Evolutionary conservation across 1,140 invertebrate species (phyloP).

Genomic region (Coelopa frigida): DNA sequence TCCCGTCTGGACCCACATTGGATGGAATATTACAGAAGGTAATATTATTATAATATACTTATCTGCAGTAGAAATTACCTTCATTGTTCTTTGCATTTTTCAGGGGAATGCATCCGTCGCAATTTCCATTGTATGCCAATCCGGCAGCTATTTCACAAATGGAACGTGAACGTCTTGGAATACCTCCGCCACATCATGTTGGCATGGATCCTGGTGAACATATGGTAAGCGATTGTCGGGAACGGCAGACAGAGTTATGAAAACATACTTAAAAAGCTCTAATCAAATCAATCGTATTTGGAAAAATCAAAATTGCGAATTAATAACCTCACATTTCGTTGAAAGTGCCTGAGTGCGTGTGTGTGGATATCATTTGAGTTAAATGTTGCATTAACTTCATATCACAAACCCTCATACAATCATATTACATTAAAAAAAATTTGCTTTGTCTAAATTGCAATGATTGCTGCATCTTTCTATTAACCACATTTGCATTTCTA

Average conservation of each 20-base stretch:
- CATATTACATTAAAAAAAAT: not conserved
- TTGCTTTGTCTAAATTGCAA: too few relatives aligned
- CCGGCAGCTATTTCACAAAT: conserved; percentile 68
- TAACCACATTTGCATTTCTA: not conserved
- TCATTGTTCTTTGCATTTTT: not conserved
- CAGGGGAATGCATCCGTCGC: conserved; percentile 52
- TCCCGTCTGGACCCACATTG: conserved; percentile 81
- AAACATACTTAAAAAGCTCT: too few relatives aligned
- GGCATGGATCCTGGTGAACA: conserved; percentile 52
- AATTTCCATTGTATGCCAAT: conserved; percentile 53
- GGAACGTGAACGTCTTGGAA: conserved; percentile 80
- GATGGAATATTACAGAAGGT: conserved; percentile 78
- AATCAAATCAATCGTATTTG: conserved; percentile 47
- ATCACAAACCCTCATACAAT: not conserved
- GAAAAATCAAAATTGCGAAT: conserved; percentile 24
- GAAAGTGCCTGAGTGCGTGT: conserved; percentile 9
- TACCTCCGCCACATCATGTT: conserved; percentile 57
- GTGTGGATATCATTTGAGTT: too few relatives aligned
- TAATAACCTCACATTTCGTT: conserved; percentile 14
- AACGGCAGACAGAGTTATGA: conserved; percentile 71
- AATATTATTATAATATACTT: conserved; percentile 44
- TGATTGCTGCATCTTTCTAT: too few relatives aligned
- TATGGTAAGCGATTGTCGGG: conserved; percentile 53
- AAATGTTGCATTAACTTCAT: not conserved
- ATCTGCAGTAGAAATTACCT: not conserved